These are phyloP conservation scores for Catharus fuscescens DNA, from an alignment of 2,113 vertebrate genomes.

Conservation along the genomic window DNA sequence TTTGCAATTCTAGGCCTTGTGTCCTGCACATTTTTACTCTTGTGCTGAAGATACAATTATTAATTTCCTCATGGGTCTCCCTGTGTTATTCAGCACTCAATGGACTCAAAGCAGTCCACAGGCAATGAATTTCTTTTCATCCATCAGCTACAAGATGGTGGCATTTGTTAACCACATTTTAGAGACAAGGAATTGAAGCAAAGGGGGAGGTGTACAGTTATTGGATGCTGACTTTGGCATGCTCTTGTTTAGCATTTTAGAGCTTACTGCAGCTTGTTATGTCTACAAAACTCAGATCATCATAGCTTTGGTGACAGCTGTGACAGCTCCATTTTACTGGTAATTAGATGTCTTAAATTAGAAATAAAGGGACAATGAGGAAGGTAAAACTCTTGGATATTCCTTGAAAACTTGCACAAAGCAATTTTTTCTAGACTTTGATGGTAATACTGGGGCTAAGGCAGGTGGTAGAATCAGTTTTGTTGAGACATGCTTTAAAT, in stretches of 20 bases:
- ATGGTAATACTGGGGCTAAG: not conserved
- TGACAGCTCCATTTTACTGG: not conserved
- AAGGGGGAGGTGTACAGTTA: not conserved
- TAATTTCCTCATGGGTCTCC: not conserved
- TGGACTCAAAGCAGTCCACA: not conserved
- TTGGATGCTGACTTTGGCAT: not conserved
- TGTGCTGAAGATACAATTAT: not conserved
- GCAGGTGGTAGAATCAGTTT: not conserved
- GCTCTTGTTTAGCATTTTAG: not conserved
- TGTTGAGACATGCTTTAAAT: not conserved
- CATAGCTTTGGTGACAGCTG: not conserved
- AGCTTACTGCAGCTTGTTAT: not conserved
- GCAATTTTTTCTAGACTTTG: not conserved
- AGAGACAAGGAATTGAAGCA: not conserved
- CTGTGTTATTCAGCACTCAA: not conserved
- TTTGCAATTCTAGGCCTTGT: not conserved
- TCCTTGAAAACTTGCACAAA: not conserved
- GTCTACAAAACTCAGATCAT: not conserved
- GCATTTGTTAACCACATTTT: not conserved
- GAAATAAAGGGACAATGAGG: not conserved
- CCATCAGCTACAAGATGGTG: not conserved
- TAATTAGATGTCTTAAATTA: not conserved
- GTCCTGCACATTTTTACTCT: not conserved
- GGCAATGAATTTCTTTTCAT: not conserved
- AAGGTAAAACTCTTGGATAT: not conserved